Evolutionary conservation across 2,113 vertebrate species (phyloP).

Genomic region (Hippocampus guttulatus): DNA sequence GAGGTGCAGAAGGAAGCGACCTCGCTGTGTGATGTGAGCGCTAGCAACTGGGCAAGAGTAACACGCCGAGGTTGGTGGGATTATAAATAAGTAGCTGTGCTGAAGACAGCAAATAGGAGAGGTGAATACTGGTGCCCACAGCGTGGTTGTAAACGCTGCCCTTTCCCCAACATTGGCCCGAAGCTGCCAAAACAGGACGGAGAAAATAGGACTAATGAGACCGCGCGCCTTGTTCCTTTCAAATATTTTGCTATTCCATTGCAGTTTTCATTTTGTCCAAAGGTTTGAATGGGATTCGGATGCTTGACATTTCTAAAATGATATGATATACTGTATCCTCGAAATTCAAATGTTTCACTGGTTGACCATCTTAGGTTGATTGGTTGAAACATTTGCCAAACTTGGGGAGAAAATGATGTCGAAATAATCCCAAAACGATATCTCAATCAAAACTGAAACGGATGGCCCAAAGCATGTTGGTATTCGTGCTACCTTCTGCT

Average conservation of each 20-base stretch:
- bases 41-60: slow-evolving; percentile 64
- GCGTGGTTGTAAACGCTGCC: slow-evolving; percentile 60
- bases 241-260: slow-evolving; percentile 14
- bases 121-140: slow-evolving; percentile 68
- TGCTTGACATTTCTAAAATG: neutral
- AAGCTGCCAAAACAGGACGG: slow-evolving; percentile 63
- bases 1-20: slow-evolving; percentile 71
- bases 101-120: slow-evolving; percentile 60
- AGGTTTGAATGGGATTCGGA: neutral
- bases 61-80: slow-evolving; percentile 64
- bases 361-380: neutral
- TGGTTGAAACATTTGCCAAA: neutral
- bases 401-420: neutral
- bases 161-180: slow-evolving; percentile 58
- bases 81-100: slow-evolving; percentile 76
- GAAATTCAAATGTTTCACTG: neutral
- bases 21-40: slow-evolving; percentile 68
- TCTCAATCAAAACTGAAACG: neutral
- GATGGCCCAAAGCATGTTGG: neutral
- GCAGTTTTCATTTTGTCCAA: neutral
- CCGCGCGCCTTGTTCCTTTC: slow-evolving; percentile 16
- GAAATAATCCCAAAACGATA: neutral
- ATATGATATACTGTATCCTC: no score
- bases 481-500: neutral
- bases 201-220: slow-evolving; percentile 36